Base-by-base conservation (phyloP, 2,113 vertebrate species). In the Stercorarius parasiticus region DNA sequence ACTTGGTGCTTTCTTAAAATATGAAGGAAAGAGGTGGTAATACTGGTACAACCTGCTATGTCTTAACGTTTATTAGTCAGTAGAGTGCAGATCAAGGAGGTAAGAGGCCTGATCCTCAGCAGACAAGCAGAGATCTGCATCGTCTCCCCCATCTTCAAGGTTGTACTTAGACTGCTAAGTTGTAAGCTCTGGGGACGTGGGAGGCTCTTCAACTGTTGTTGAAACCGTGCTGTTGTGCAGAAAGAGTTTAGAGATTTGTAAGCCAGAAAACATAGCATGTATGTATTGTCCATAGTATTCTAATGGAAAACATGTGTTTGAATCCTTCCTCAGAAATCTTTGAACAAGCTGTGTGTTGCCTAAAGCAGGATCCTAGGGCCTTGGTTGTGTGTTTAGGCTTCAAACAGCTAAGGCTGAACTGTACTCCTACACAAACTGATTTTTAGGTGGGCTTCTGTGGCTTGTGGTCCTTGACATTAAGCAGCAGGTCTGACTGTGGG, bases 381-480 rank as follows among this genome's bases (percentile, higher is more conserved):
- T 62, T 55, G 26, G 17, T 42, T 82, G 15, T 9, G 1, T 87
- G 67, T 91, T 55, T 30, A 76, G 72, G 79, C 43, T 79, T 78
- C 16, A 53, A 55, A 11, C 2, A 27, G 15, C 16, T 49, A 2
- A 22, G 20, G 40, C 55, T 79, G 70, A 67, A 4, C 25, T 16
- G 22, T 45, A 2, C 7, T 65, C 6, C 11, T 50, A 6, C 10
- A 27, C 9, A 6, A 10, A 7, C 5, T 2, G 15, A 1, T 26
- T 3, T 9, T n/a, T 19, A 21, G 27, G 23, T 43, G 45, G 21
- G 6, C 5, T 52, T 20, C 4, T 19, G 38, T 38, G 34, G 10
- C 50, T 43, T 36, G n/a, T 0, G 8, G 49, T 6, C 55, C 49
- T 12, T 8, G 56, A 13, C 8, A 1, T 8, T 9, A 13, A 15